phyloP scores from a whole-genome alignment of 2,888 invertebrate species.

The Anthophora plumipes region DNA sequence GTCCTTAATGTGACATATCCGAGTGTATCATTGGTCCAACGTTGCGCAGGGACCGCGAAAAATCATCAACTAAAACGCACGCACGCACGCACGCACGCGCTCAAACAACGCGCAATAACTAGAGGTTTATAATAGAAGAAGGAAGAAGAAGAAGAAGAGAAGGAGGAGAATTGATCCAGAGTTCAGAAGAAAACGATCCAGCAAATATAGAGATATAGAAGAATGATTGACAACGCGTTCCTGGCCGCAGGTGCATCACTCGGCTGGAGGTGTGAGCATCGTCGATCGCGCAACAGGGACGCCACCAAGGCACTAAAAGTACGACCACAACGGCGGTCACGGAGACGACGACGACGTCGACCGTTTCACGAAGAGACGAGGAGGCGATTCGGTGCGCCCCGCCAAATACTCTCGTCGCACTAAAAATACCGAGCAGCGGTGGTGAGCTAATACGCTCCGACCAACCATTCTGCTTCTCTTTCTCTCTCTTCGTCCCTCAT shows the following conservation, averaged over 20 bases:
- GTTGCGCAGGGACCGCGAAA: neutral
- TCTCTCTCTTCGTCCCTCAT: conserved; percentile 18
- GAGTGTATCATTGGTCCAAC: too few relatives aligned
- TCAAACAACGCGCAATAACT: too few relatives aligned
- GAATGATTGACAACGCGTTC: conserved; percentile 13
- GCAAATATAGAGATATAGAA: conserved; percentile 7
- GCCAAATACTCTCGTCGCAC: conserved; percentile 82
- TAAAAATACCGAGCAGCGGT: conserved; percentile 82
- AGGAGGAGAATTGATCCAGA: neutral
- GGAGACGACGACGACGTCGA: conserved; percentile 67
- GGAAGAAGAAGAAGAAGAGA: neutral
- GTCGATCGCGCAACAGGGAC: conserved; percentile 70
- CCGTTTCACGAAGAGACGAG: conserved; percentile 67
- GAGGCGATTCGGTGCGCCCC: conserved; percentile 77
- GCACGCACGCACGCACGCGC: neutral
- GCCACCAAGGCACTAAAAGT: conserved; percentile 73
- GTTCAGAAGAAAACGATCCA: conserved; percentile 2
- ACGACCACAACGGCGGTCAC: conserved; percentile 71
- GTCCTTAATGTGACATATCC: conserved; percentile 33
- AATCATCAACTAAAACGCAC: neutral
- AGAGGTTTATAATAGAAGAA: too few relatives aligned
- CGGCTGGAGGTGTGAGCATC: conserved; percentile 56
- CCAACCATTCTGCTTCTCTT: conserved; percentile 69
- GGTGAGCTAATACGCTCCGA: conserved; percentile 72
- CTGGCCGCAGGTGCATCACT: conserved; percentile 59